phyloP scores from a whole-genome alignment of 2,888 invertebrate species.

The Panopea generosa region DNA sequence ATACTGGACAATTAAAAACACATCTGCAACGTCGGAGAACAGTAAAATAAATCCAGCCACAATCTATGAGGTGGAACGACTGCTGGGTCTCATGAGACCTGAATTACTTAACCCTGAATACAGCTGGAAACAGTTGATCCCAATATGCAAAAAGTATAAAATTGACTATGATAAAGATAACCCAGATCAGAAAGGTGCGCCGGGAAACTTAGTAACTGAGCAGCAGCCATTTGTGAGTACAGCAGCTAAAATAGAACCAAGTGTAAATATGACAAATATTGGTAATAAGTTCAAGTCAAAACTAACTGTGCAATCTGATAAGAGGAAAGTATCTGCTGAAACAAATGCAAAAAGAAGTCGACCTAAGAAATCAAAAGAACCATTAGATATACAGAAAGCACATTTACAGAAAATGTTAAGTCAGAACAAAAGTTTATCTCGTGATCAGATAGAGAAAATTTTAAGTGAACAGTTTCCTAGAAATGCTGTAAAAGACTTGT shows the following conservation, averaged over 20 bases:
- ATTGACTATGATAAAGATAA: slow-evolving; percentile 40
- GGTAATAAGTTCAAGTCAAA: background rate
- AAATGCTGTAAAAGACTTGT: slow-evolving; percentile 25
- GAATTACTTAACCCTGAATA: slow-evolving; percentile 75
- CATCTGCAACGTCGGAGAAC: slow-evolving; percentile 48
- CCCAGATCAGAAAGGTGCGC: background rate
- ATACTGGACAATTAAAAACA: slow-evolving; percentile 64
- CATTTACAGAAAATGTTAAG: slow-evolving; percentile 43
- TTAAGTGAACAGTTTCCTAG: slow-evolving; percentile 51
- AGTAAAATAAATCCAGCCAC: slow-evolving; percentile 76
- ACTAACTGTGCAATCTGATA: background rate
- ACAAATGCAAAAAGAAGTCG: slow-evolving; percentile 1
- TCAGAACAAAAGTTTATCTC: slow-evolving; percentile 41
- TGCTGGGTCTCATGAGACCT: slow-evolving; percentile 76
- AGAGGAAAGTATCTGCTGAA: background rate
- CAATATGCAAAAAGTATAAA: slow-evolving; percentile 71
- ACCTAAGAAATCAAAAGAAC: slow-evolving; percentile 4
- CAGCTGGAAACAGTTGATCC: slow-evolving; percentile 69
- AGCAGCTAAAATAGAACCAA: background rate
- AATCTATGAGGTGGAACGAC: slow-evolving; percentile 77
- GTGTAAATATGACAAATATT: background rate
- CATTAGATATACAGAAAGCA: slow-evolving; percentile 37
- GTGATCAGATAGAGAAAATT: slow-evolving; percentile 39
- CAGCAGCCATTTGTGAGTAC: background rate
- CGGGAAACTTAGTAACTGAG: background rate